These are phyloP conservation scores for Osmoderma eremita DNA, from an alignment of 2,888 invertebrate genomes.

Conservation along the genomic window DNA sequence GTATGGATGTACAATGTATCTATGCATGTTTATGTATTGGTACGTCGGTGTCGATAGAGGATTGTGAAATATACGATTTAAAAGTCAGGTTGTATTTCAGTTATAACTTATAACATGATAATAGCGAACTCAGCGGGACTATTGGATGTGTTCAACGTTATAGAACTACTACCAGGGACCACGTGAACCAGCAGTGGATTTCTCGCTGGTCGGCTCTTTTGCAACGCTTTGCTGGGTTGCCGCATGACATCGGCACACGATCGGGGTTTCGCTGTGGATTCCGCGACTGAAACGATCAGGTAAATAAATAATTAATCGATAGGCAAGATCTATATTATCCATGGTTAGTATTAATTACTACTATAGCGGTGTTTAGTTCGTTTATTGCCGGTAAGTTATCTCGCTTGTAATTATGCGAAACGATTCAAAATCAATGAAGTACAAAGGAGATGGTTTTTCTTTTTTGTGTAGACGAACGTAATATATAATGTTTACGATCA, in stretches of 20 bases:
- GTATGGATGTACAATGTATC: slow-evolving; percentile 41
- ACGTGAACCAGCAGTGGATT: slow-evolving; percentile 27
- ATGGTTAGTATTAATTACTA: slow-evolving; percentile 20
- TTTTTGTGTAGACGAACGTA: too few species aligned
- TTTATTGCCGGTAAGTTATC: slow-evolving; percentile 12
- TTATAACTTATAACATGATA: slow-evolving; percentile 54
- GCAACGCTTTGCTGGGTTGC: slow-evolving; percentile 1
- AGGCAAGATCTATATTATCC: slow-evolving; percentile 24
- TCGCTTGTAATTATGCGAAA: background rate
- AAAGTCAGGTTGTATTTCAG: slow-evolving; percentile 48
- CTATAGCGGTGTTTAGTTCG: slow-evolving; percentile 9
- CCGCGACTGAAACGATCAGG: slow-evolving; percentile 14
- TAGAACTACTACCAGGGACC: slow-evolving; percentile 31
- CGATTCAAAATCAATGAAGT: too few species aligned
- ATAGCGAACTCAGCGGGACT: slow-evolving; percentile 52
- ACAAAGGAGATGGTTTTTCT: too few species aligned
- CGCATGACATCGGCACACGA: slow-evolving; percentile 9
- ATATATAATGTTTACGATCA: too few species aligned
- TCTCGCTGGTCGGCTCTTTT: slow-evolving; percentile 21
- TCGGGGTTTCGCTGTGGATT: slow-evolving; percentile 17
- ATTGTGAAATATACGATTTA: slow-evolving; percentile 52
- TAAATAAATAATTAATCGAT: slow-evolving; percentile 19
- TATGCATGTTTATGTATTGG: slow-evolving; percentile 16
- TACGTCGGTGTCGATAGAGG: slow-evolving; percentile 52
- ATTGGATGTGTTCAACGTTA: slow-evolving; percentile 47